A percentile compares a stretch with the other conserved stretches of the same genome.
phyloP scores from a whole-genome alignment of 35 echinoderm and acorn worm species.

The Apostichopus parvimensis region DNA sequence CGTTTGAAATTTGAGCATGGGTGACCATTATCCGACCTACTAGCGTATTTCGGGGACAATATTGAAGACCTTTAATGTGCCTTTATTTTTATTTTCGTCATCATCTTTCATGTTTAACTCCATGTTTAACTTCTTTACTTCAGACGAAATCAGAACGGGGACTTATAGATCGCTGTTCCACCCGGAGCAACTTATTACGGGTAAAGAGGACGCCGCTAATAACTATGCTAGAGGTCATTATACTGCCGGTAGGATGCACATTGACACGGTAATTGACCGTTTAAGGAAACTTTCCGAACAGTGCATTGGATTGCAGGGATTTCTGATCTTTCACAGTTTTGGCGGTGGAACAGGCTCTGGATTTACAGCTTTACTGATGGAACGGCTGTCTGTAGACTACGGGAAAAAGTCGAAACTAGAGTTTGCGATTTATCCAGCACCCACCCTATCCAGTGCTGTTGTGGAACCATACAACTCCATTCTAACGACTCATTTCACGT shows the following conservation, averaged over 20 bases:
- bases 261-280: slow-evolving; percentile 41
- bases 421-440: slow-evolving; percentile 28
- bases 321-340: too few relatives aligned
- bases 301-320: slow-evolving; percentile 47
- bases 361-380: slow-evolving; percentile 53
- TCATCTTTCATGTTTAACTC: too few relatives aligned
- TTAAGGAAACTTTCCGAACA: slow-evolving; percentile 46
- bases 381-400: slow-evolving; percentile 55
- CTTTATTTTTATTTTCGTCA: too few relatives aligned
- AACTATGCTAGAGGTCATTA: slow-evolving; percentile 34
- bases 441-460: slow-evolving; percentile 38
- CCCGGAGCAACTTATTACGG: background rate
- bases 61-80: too few relatives aligned
- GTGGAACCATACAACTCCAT: slow-evolving; percentile 63
- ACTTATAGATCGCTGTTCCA: background rate
- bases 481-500: slow-evolving; percentile 51
- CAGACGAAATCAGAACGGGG: slow-evolving; percentile 11
- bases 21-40: too few relatives aligned
- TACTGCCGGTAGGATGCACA: background rate
- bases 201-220: background rate
- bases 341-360: slow-evolving; percentile 20
- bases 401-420: too few relatives aligned
- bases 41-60: too few relatives aligned
- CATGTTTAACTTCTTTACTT: background rate
- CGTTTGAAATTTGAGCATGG: too few relatives aligned